phyloP scores from a whole-genome alignment of 1,140 invertebrate genomes.

The Drosophila kurseongensis region DNA sequence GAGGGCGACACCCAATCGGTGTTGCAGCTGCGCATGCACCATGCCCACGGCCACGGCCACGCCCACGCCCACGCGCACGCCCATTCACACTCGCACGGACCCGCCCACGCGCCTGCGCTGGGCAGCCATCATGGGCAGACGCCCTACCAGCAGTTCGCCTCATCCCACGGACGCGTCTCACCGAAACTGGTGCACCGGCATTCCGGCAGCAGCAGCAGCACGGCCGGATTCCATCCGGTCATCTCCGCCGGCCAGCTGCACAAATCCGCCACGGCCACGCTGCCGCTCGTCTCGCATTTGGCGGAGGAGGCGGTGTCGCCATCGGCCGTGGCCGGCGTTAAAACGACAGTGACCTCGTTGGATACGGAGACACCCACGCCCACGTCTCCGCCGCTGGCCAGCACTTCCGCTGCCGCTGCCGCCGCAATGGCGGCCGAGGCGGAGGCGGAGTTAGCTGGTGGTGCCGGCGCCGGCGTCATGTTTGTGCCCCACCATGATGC shows the following conservation, averaged over 20 bases:
- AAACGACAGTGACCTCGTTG: conserved; percentile 70
- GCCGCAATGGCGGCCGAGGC: conserved; percentile 45
- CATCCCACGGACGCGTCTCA: conserved; percentile 75
- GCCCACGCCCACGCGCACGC: conserved; percentile 29
- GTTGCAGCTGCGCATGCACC: conserved; percentile 79
- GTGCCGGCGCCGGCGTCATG: conserved; percentile 60
- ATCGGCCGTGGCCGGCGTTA: conserved; percentile 73
- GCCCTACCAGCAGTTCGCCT: conserved; percentile 74
- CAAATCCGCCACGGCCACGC: conserved; percentile 83
- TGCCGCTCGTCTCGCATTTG: conserved; percentile 79
- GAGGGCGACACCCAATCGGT: conserved; percentile 81
- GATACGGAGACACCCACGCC: conserved; percentile 51
- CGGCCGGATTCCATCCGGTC: conserved; percentile 55
- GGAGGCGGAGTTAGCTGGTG: conserved; percentile 50
- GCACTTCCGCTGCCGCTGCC: conserved; percentile 64
- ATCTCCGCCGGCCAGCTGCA: conserved; percentile 62
- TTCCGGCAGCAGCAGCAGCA: conserved; percentile 78
- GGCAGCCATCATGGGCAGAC: conserved; percentile 49
- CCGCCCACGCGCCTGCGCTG: conserved; percentile 29
- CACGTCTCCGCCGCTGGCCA: conserved; percentile 54
- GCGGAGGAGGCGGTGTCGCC: conserved; percentile 70
- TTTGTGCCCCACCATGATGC: conserved; percentile 73
- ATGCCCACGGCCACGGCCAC: conserved; percentile 63
- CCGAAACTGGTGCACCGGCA: conserved; percentile 80
- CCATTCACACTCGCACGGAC: conserved; percentile 52